Evolutionary conservation across 2,797 vertebrate genomes (phyloP), one percentile per base, ranked within the genome.

Genomic region (Argentina silus): DNA sequence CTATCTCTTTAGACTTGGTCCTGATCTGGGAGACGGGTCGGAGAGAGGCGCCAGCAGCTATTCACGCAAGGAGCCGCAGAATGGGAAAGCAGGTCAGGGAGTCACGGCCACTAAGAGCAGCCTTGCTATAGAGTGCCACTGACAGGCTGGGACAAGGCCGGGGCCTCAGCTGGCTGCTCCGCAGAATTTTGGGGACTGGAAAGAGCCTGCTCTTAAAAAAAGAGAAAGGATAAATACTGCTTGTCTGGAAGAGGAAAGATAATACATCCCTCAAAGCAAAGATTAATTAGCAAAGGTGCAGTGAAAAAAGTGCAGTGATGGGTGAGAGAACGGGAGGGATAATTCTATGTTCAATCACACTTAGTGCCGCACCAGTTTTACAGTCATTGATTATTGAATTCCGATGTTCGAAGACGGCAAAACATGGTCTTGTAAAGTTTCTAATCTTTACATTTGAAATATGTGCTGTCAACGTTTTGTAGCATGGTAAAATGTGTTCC

Each of bases 101-200:
- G 92, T 93, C 91, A 91, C 63, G 89, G 90, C 90, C 90, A 87
- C 89, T 93, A 91, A 92, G 88, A 90, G 89, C 86, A 15, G 83
- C 86, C 84, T 87, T 89, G 91, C 86, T 90, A 89, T 87, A 88
- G 85, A 92, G 83, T 72, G 77, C 86, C 90, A 89, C 81, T 92
- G 92, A 93, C 93, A 93, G 90, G 83, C 85, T 87, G 60, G 75
- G 72, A 75, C 89, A 85, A 88, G 84, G 89, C 91, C 83, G 64
- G 80, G 75, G 83, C 81, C 85, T 85, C 89, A 91, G 87, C 86
- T 89, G 84, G 85, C 82, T 87, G 55, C 67, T 68, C 50, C 6
- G 73, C 84, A 78, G 80, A 75, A 80, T 83, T 83, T 72, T 75
- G 70, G 66, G 72, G 67, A 42, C 19, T 78, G 75, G 83, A 85